Conservation (phyloP, 2,888 invertebrate genomes). For the Netelia inedita region DNA sequence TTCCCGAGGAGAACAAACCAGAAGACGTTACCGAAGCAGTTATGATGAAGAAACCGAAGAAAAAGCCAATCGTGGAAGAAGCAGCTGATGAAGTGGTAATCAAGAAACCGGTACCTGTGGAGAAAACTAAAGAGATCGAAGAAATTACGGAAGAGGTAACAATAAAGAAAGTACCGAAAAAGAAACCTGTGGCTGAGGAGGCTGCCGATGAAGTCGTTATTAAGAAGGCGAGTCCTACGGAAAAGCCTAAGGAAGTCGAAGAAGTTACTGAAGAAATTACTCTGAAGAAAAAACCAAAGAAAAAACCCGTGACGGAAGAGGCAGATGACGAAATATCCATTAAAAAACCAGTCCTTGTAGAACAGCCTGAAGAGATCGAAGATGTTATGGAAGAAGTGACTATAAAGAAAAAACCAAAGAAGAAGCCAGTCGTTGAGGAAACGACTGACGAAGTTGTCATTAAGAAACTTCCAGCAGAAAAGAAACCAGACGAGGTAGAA, state of each 20-base stretch:
- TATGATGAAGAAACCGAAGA: slow-evolving; percentile 79
- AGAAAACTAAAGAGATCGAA: slow-evolving; percentile 72
- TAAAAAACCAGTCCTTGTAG: slow-evolving; percentile 76
- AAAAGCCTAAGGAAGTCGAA: slow-evolving; percentile 75
- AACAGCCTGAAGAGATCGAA: slow-evolving; percentile 76
- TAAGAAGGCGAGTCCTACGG: slow-evolving; percentile 73
- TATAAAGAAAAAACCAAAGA: slow-evolving; percentile 68
- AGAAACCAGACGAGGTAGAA: slow-evolving; percentile 76
- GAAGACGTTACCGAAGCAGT: slow-evolving; percentile 75
- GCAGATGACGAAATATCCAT: slow-evolving; percentile 73
- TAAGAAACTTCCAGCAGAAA: slow-evolving; percentile 75
- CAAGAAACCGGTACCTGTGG: slow-evolving; percentile 61
- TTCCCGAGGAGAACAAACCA: slow-evolving; percentile 75
- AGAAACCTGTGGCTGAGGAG: slow-evolving; percentile 74
- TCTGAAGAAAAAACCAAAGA: slow-evolving; percentile 85
- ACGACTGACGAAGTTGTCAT: slow-evolving; percentile 83
- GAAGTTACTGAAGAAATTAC: slow-evolving; percentile 84
- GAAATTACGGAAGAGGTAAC: slow-evolving; percentile 72
- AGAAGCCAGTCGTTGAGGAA: slow-evolving; percentile 76
- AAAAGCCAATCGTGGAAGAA: slow-evolving; percentile 80
- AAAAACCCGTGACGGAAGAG: slow-evolving; percentile 80
- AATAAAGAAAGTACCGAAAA: slow-evolving; percentile 72
- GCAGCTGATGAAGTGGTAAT: slow-evolving; percentile 65
- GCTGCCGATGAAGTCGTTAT: slow-evolving; percentile 73
- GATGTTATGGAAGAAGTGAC: slow-evolving; percentile 75